A percentile compares a stretch with the other conserved stretches of the same genome.
Conservation (phyloP, 2,888 invertebrate genomes). For the Leptinotarsa haldemani region DNA sequence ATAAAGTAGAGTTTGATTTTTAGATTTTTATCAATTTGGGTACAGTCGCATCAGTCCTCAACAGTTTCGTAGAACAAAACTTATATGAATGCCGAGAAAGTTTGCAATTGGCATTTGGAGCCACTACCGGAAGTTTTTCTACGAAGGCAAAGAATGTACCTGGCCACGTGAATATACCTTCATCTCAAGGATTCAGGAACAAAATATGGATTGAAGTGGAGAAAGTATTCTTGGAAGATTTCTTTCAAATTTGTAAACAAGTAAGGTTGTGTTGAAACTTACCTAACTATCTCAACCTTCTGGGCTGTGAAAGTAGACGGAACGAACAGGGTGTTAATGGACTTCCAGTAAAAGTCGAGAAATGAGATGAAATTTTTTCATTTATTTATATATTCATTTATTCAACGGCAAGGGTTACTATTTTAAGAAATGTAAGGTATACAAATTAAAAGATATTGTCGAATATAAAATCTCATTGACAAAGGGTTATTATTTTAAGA, state of each 20-base stretch:
- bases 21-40: conserved; percentile 65
- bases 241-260: conserved; percentile 79
- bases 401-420: too few species aligned
- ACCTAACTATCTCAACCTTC: too few species aligned
- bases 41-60: conserved; percentile 67
- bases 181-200: conserved; percentile 69
- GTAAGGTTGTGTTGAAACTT: conserved; percentile 57
- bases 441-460: too few species aligned
- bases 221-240: conserved; percentile 81
- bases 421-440: too few species aligned
- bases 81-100: conserved; percentile 69
- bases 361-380: too few species aligned
- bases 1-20: conserved; percentile 40
- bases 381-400: too few species aligned
- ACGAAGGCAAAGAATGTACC: conserved; percentile 65
- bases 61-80: conserved; percentile 68
- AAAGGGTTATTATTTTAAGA: too few species aligned
- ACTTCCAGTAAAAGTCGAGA: too few species aligned
- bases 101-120: conserved; percentile 68
- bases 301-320: too few species aligned
- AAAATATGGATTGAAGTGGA: conserved; percentile 92
- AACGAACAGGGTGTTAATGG: too few species aligned
- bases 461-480: too few species aligned
- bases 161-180: conserved; percentile 69
- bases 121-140: conserved; percentile 51